Conservation (phyloP, 1,140 invertebrate genomes). For the Formica exsecta region DNA sequence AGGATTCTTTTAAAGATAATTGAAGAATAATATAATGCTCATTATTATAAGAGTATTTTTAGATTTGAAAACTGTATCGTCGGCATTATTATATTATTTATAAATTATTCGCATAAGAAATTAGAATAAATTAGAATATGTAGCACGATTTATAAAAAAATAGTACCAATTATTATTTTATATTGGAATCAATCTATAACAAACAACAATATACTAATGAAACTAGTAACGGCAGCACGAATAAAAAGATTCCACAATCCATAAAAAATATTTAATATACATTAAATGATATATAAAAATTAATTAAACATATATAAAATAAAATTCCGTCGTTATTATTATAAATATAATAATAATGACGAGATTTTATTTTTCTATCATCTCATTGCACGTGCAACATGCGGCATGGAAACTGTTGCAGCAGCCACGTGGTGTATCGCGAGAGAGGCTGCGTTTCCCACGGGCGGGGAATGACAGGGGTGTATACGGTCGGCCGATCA, state of each 20-base stretch:
- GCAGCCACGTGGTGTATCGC: conserved; percentile 68
- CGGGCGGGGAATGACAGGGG: conserved; percentile 73
- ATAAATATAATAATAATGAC: not conserved
- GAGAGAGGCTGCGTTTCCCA: conserved; percentile 68
- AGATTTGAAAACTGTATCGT: no score
- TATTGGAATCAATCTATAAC: not conserved
- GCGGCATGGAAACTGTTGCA: conserved; percentile 56
- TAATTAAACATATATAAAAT: not conserved
- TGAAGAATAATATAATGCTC: not conserved
- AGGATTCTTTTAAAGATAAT: not conserved
- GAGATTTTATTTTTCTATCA: not conserved
- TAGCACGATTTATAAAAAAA: not conserved
- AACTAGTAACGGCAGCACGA: not conserved
- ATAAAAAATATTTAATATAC: not conserved
- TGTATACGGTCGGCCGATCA: conserved; percentile 74
- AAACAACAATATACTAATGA: not conserved
- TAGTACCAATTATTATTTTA: not conserved
- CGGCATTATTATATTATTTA: not conserved
- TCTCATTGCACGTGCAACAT: conserved; percentile 40
- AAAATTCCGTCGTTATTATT: no score
- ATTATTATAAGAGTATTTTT: not conserved
- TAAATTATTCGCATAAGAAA: not conserved
- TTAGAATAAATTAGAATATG: not conserved
- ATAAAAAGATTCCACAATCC: not conserved
- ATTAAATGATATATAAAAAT: not conserved